Percentiles rank a stretch among this genome's conserved stretches.
Evolutionary conservation across 2,113 vertebrate genomes (phyloP).

Genomic region (Alouatta palliata): DNA sequence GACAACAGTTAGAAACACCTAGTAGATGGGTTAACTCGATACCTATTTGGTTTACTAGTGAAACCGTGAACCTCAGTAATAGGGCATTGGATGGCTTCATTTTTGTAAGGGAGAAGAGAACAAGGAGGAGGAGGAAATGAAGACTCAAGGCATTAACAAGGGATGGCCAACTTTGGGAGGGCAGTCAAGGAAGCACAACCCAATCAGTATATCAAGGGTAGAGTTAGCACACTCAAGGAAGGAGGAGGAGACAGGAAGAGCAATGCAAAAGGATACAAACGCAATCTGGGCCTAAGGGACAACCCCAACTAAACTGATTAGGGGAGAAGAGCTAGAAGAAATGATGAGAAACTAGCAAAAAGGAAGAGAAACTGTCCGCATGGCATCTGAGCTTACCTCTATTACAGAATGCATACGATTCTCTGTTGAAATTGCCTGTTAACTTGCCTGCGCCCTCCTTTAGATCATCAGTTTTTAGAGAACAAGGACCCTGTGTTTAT

Average conservation of each 20-base stretch:
- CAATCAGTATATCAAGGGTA: neutral
- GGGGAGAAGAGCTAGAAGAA: neutral
- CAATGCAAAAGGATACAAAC: neutral
- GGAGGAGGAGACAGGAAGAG: neutral
- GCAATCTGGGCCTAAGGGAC: neutral
- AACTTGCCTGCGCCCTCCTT: neutral
- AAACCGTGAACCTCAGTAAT: neutral
- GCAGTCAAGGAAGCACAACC: neutral
- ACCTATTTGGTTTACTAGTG: neutral
- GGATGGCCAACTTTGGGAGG: neutral
- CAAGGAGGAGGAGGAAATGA: neutral
- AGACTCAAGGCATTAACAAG: neutral
- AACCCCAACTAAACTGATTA: neutral
- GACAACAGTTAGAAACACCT: neutral
- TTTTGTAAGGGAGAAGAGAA: neutral
- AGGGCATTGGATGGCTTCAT: neutral
- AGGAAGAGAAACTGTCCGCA: neutral
- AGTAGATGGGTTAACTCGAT: neutral
- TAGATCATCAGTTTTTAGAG: neutral
- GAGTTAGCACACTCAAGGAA: neutral
- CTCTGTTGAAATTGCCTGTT: neutral
- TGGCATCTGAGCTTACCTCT: neutral
- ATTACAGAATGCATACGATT: neutral
- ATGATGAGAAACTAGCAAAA: neutral
- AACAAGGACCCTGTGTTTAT: neutral